Evolutionary conservation across 2,797 vertebrate genomes (phyloP).

Genomic region (Varecia variegata): DNA sequence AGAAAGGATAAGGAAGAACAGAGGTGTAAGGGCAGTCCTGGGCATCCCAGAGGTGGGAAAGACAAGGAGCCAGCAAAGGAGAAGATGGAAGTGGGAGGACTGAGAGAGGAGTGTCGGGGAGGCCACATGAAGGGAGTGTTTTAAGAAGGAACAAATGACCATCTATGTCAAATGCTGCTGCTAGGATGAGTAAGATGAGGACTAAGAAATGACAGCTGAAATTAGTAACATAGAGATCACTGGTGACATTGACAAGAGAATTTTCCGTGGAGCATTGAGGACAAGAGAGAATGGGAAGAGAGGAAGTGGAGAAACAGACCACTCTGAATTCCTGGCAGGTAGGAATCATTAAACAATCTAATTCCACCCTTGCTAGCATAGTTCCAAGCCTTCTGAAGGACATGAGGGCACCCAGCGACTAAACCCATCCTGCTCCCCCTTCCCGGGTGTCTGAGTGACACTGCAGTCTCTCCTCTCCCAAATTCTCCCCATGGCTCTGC

Average conservation of each 20-base stretch:
- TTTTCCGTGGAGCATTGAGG: not conserved
- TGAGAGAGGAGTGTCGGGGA: not conserved
- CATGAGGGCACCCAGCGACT: not conserved
- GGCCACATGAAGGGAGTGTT: not conserved
- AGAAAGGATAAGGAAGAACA: not conserved
- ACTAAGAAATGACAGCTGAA: not conserved
- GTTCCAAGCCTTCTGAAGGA: not conserved
- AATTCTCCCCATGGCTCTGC: not conserved
- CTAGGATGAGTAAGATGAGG: not conserved
- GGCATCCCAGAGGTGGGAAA: not conserved
- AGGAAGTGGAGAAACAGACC: not conserved
- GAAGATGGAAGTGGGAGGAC: not conserved
- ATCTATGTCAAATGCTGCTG: not conserved
- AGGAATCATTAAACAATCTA: not conserved
- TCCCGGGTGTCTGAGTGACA: not conserved
- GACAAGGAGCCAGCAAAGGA: not conserved
- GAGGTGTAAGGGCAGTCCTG: not conserved
- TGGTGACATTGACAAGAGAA: not conserved
- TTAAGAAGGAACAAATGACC: not conserved
- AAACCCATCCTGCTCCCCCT: not conserved
- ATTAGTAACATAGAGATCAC: not conserved
- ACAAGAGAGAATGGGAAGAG: not conserved
- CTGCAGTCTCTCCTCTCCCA: not conserved
- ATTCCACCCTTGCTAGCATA: not conserved
- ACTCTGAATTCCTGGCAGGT: constrained; percentile 3